Base-by-base conservation (phyloP, 2,797 vertebrate genomes). In the Sebastes hubbsi region DNA sequence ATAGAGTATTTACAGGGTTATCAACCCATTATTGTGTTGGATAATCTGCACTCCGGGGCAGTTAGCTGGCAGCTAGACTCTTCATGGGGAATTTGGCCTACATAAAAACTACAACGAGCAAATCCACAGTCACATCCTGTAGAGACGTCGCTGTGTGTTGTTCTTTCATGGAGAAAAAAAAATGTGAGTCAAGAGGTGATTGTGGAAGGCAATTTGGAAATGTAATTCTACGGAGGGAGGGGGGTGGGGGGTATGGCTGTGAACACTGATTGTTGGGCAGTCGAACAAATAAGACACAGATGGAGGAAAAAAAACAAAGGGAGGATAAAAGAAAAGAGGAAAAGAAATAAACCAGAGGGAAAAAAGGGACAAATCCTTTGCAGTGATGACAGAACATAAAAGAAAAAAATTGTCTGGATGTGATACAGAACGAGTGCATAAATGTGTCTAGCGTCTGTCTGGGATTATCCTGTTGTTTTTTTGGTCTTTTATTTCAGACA, bases 21-120 rank as follows among this genome's bases (percentile, higher is more conserved):
- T 88, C 84, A 78, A 56, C 20, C 86, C 77, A 81, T 88, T 88
- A 62, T 87, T 80, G 87, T 81, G 87, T 78, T 84, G 81, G 87
- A 83, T 91, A 90, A 92, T 91, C 88, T 90, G 81, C 77, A 82
- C 87, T 89, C 38, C 4, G 9, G 87, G 86, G 73, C 85, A 88
- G 84, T 87, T 88, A 61, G 84, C 82, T 87, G 85, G 87, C 77
- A 89, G 78, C 59, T 29, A 42, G 32, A 87, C 82, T 81, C 62
- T 89, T 90, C 86, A 87, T 68, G 42, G 79, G 80, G 75, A 90
- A 83, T 88, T 84, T 82, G 69, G 80, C 82, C 84, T 60, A 85
- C 61, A 90, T 83, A 73, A 88, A 85, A 90, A 85, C 58, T 82
- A 75, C 76, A 85, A 75, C 59, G 65, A 66, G 29, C 49, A 78